Percentiles rank a stretch among this genome's conserved stretches.
phyloP scores from a whole-genome alignment of 92 coral and sea anemone species.

The Muricea muricata region DNA sequence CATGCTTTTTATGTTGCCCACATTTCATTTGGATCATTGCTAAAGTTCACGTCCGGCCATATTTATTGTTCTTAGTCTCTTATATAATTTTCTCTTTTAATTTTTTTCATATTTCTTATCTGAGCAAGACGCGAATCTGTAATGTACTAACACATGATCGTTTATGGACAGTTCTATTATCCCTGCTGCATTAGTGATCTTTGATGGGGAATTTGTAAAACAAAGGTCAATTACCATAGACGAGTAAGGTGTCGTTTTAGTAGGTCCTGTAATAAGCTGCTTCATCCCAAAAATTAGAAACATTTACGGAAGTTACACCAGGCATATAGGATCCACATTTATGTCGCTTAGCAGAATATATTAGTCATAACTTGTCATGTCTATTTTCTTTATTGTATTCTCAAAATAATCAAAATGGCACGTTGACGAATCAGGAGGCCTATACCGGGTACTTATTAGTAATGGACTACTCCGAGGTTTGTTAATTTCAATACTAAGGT shows the following conservation, averaged over 20 bases:
- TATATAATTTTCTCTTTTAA: conserved; percentile 5
- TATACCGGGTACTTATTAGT: too few relatives aligned
- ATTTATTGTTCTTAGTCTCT: conserved; percentile 28
- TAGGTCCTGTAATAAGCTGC: background rate
- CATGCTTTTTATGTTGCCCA: too few relatives aligned
- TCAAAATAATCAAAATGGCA: too few relatives aligned
- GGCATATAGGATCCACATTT: too few relatives aligned
- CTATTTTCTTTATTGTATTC: too few relatives aligned
- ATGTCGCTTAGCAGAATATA: too few relatives aligned
- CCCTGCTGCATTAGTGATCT: background rate
- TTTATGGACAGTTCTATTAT: conserved; percentile 24
- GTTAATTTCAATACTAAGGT: too few relatives aligned
- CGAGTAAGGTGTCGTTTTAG: background rate
- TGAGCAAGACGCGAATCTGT: background rate
- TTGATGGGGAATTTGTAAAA: background rate
- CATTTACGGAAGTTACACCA: too few relatives aligned
- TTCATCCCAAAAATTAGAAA: background rate
- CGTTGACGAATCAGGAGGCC: too few relatives aligned
- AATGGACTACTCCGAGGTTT: too few relatives aligned
- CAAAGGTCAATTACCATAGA: background rate
- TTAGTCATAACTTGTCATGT: too few relatives aligned
- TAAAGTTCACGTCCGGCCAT: conserved; percentile 23
- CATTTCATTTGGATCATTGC: too few relatives aligned
- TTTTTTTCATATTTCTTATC: conserved; percentile 30
- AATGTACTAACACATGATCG: conserved; percentile 24